These are phyloP conservation scores for Virgularia gustaviana DNA, from an alignment of 92 coral and sea anemone genomes.

Conservation along the genomic window DNA sequence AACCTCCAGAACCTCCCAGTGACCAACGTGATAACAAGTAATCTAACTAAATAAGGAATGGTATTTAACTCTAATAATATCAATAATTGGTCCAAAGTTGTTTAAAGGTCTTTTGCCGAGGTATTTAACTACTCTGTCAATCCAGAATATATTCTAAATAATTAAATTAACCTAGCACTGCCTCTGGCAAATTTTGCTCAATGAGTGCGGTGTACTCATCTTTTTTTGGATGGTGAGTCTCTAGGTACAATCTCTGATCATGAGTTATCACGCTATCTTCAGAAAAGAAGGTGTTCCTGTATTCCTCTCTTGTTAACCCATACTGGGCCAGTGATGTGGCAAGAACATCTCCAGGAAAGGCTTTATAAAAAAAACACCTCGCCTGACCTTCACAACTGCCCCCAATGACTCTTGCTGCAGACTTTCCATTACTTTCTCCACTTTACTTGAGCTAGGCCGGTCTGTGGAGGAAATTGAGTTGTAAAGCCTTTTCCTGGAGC, in stretches of 20 bases:
- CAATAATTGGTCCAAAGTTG: no score
- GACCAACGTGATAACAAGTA: no score
- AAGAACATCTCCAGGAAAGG: not conserved
- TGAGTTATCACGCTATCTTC: not conserved
- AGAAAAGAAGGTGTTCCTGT: not conserved
- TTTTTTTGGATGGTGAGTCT: not conserved
- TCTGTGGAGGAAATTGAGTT: conserved; percentile 24
- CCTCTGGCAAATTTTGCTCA: not conserved
- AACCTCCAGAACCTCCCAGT: no score
- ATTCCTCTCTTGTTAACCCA: not conserved
- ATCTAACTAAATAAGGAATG: no score
- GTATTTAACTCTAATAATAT: no score
- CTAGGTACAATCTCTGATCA: conserved; percentile 6
- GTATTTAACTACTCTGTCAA: no score
- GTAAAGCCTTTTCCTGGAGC: not conserved
- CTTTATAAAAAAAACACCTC: conserved; percentile 18
- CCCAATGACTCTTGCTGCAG: conserved; percentile 4
- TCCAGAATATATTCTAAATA: no score
- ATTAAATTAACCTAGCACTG: not conserved
- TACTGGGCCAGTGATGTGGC: conserved; percentile 6
- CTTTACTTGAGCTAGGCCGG: not conserved
- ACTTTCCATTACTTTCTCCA: not conserved
- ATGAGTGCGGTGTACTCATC: not conserved
- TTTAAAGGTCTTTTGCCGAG: no score
- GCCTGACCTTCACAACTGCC: not conserved